These are phyloP conservation scores for Stercorarius parasiticus DNA, from an alignment of 2,113 vertebrate species.

Conservation along the genomic window DNA sequence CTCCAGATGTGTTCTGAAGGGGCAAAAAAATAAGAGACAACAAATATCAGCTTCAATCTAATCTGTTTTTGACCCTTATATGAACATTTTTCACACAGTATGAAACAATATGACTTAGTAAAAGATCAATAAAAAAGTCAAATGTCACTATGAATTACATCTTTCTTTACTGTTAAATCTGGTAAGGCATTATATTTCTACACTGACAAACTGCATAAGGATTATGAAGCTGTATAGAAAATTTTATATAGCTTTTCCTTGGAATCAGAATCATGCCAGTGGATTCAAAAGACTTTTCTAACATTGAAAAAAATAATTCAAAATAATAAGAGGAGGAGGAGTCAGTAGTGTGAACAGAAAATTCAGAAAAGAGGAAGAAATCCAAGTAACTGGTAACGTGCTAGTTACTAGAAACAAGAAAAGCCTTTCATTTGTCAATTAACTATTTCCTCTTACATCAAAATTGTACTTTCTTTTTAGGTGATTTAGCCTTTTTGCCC, in stretches of 20 bases:
- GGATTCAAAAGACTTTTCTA: neutral
- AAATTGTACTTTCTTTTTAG: neutral
- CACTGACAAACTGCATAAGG: neutral
- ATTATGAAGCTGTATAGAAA: neutral
- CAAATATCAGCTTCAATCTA: neutral
- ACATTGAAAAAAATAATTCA: neutral
- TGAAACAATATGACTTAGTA: neutral
- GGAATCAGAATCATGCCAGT: neutral
- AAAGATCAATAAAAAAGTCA: neutral
- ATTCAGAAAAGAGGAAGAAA: neutral
- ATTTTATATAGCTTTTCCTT: neutral
- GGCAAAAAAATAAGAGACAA: neutral
- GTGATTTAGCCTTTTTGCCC: neutral
- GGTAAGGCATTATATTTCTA: neutral
- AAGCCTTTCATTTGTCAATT: neutral
- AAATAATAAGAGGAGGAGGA: neutral
- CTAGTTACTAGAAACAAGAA: neutral
- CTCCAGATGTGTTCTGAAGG: neutral
- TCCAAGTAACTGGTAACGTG: neutral
- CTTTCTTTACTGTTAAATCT: neutral
- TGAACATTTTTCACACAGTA: neutral
- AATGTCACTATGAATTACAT: neutral
- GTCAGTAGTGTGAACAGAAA: neutral
- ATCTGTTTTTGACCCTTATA: neutral
- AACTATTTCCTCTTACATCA: neutral